Conservation (phyloP, 2,888 invertebrate species). For the Pandemis cinnamomeana region DNA sequence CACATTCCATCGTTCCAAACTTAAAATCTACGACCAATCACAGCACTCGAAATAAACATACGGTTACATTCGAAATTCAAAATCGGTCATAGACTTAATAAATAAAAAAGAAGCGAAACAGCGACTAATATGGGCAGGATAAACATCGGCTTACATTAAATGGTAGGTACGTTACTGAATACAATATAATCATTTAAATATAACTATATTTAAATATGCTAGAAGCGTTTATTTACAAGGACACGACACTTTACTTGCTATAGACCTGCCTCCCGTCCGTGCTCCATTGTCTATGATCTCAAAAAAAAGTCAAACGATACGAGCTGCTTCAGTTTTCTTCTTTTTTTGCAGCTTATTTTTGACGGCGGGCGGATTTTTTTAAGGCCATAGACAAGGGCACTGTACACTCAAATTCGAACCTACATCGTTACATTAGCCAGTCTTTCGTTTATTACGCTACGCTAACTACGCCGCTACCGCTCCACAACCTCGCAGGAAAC, state of each 20-base stretch:
- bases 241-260: conserved; percentile 73
- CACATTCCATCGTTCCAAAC: conserved; percentile 25
- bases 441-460: conserved; percentile 80
- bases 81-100: conserved; percentile 32
- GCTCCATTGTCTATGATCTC: conserved; percentile 46
- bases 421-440: conserved; percentile 78
- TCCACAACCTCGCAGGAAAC: conserved; percentile 41
- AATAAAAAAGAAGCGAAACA: conserved; percentile 43
- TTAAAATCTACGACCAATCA: conserved; percentile 21
- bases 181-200: conserved; percentile 61
- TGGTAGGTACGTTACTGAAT: conserved; percentile 57
- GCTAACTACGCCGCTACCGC: conserved; percentile 58
- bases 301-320: background rate
- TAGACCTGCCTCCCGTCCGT: conserved; percentile 68
- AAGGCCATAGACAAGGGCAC: conserved; percentile 27
- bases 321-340: background rate
- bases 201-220: conserved; percentile 66
- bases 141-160: conserved; percentile 45
- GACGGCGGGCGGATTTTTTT: background rate
- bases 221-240: conserved; percentile 80
- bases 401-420: conserved; percentile 50
- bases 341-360: background rate
- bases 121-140: conserved; percentile 39
- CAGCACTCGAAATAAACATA: conserved; percentile 6
- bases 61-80: conserved; percentile 12